Conservation (phyloP, 2,888 invertebrate species). For the Apocheima hispidaria region DNA sequence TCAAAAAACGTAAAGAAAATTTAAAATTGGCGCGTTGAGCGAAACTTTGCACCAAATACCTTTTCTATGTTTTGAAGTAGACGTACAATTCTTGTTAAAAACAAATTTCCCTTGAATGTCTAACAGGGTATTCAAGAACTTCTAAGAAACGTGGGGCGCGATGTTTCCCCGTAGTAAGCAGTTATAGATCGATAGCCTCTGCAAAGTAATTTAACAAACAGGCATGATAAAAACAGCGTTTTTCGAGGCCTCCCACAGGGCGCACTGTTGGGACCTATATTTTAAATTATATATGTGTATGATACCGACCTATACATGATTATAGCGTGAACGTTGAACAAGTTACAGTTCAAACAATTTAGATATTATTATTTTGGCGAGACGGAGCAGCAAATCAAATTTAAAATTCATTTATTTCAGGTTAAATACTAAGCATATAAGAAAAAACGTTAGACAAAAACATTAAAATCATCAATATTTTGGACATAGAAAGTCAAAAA, state of each 20-base stretch:
- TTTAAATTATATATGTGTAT: not conserved
- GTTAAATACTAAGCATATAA: too few relatives aligned
- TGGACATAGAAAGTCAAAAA: too few relatives aligned
- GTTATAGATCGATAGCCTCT: conserved; percentile 8
- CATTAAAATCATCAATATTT: too few relatives aligned
- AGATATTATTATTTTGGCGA: too few relatives aligned
- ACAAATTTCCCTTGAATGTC: conserved; percentile 5
- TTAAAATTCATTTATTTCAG: too few relatives aligned
- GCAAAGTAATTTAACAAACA: not conserved
- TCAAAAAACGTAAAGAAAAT: too few relatives aligned
- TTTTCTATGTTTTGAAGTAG: not conserved
- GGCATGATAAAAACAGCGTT: not conserved
- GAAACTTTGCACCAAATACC: conserved; percentile 5
- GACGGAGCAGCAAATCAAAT: too few relatives aligned
- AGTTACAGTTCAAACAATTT: too few relatives aligned
- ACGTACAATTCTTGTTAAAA: conserved; percentile 3
- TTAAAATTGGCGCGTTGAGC: too few relatives aligned
- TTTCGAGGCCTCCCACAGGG: not conserved
- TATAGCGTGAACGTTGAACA: not conserved
- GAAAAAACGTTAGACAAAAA: too few relatives aligned
- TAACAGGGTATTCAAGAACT: conserved; percentile 6
- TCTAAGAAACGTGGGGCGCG: conserved; percentile 7
- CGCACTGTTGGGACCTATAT: not conserved
- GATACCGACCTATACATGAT: not conserved
- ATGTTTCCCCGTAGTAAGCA: conserved; percentile 6